Base-by-base conservation (phyloP, 2,888 invertebrate genomes). In the Leucophenga montana region DNA sequence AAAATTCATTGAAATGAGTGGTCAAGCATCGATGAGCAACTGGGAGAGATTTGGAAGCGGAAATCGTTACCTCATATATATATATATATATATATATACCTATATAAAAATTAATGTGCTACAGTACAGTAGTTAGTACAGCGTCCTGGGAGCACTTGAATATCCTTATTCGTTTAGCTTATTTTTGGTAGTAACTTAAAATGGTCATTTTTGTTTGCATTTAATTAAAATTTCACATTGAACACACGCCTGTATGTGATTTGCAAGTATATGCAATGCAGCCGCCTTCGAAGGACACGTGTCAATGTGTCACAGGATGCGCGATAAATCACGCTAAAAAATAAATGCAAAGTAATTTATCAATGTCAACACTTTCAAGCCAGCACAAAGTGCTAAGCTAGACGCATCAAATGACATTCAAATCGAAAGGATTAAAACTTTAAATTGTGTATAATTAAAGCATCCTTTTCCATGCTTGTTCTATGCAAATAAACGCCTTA, bases 151-250 rank as follows among this genome's bases (percentile, higher is more conserved):
- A 67, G 22, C 48, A 59, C 69, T 22, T 69, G 46, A 44, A 18
- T 18, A 14, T 61, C 44, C 16, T 33, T 44, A 3, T 18, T 44
- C 9, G 13, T 27, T 13, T 4, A 48, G 3, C n/a, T 22, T 59
- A 57, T 67, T 44, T 20, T 18, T 5, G 44, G 5, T 3, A 50
- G 50, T 18, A 18, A 50, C 50, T 33, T 59, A 20, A 27, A 85
- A 82, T 85, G 86, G 87, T 86, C 87, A 87, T 83, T 87, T 86
- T 77, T 86, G 84, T 86, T 86, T 86, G 86, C 86, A 87, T 86
- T 86, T 86, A 86, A 86, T 86, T 86, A 86, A 86, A 86, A 85
- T 76, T 77, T 75, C 75, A 20, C n/a, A 61, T 5, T 16, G 33
- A 39, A 64, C 46, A 64, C 22, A 57, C 22, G n/a, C n/a, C n/a